Evolutionary conservation across 2,888 invertebrate genomes (phyloP), one percentile per base, ranked within the genome.

Genomic region (Drosophila vallismaia): DNA sequence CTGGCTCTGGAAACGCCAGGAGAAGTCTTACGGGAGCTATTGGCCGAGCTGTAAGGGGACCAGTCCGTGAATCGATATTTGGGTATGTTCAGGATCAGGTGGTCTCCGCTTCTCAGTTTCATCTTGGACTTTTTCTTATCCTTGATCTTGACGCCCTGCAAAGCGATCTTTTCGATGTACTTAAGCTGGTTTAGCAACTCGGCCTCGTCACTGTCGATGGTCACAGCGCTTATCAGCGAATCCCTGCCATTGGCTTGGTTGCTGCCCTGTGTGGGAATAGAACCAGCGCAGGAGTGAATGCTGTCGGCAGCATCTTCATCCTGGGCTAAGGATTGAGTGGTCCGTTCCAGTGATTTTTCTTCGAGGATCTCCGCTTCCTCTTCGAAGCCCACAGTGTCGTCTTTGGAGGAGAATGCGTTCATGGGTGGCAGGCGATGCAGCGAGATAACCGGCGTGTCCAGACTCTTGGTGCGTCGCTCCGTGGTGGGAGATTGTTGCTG

Each of bases 321-420:
- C 29, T 81, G 87, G 8, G 93, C 92, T 28, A 92, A 92, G 74
- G 92, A 92, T 26, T 88, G 79, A 54, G 75, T 78, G 9, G 85
- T 80, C 0, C 86, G 83, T 46, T 88, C 88, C n/a, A 94, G 87
- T 0, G 93, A 91, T 84, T 94, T 94, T 69, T 94, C 94, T 89
- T 94, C 94, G 2, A 94, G 90, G 71, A 94, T 92, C 80, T 93
- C 94, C 0, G 93, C 93, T 90, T 94, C 94, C 89, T 95, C 95
- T 75, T 96, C 95, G 66, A 94, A 94, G 79, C 95, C 97, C 0
- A 97, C 95, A 0, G 97, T 97, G 89, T 97, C 97, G 89, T 97
- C 97, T 92, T 97, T 97, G 26, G 96, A 96, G 1, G 97, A 97
- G 90, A 97, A 96, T 0, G 97, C 96, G 91, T 96, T 96, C 91